phyloP scores from a whole-genome alignment of 2,888 invertebrate genomes.

The Meganola albula region DNA sequence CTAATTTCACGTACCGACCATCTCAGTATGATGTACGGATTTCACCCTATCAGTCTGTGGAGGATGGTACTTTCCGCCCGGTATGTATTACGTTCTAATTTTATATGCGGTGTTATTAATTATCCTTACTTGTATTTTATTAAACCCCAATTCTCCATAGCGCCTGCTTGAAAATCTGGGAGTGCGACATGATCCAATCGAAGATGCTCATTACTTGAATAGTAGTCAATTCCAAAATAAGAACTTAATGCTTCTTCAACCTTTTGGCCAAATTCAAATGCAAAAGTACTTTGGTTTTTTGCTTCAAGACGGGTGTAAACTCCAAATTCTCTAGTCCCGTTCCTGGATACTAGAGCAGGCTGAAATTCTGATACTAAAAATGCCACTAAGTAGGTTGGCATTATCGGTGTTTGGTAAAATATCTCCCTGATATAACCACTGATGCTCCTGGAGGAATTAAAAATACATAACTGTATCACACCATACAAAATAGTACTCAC shows the following conservation, averaged over 20 bases:
- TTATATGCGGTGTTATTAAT: no score
- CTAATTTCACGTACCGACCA: no score
- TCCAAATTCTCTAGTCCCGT: slow-evolving; percentile 61
- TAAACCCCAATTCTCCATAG: slow-evolving; percentile 96
- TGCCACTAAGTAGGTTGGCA: slow-evolving; percentile 92
- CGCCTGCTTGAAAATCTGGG: slow-evolving; percentile 89
- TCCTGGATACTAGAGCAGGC: slow-evolving; percentile 37
- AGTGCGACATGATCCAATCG: slow-evolving; percentile 92
- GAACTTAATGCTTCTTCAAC: slow-evolving; percentile 69
- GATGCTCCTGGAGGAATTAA: slow-evolving; percentile 36
- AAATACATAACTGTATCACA: no score
- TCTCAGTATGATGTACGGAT: no score
- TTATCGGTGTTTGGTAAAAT: slow-evolving; percentile 79
- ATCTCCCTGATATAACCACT: slow-evolving; percentile 81
- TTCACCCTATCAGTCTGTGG: no score
- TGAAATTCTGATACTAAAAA: slow-evolving; percentile 87
- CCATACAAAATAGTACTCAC: no score
- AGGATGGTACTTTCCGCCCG: no score
- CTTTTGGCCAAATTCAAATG: slow-evolving; percentile 77
- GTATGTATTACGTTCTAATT: no score
- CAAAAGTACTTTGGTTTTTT: slow-evolving; percentile 81
- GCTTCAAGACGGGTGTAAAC: slow-evolving; percentile 84
- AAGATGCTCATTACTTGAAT: slow-evolving; percentile 71
- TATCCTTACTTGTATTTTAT: slow-evolving; percentile 83
- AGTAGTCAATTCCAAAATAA: slow-evolving; percentile 79